These are phyloP conservation scores for Euphonia xanthogaster DNA, from an alignment of 2,797 vertebrate species.

Conservation along the genomic window DNA sequence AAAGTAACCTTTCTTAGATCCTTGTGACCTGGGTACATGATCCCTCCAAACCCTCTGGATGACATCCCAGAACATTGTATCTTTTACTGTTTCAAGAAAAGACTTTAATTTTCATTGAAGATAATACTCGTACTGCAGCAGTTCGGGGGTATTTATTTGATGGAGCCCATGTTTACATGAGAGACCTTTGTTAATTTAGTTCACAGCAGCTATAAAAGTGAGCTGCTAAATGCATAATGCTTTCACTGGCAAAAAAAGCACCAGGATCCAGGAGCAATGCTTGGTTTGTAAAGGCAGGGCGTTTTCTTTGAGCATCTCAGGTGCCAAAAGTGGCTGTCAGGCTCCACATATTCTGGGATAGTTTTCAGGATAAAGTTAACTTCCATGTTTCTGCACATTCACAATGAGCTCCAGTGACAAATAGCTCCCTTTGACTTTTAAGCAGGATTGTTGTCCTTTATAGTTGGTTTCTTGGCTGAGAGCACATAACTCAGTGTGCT, in stretches of 20 bases:
- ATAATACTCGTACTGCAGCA: neutral
- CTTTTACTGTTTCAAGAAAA: neutral
- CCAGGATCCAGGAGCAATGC: neutral
- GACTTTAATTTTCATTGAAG: neutral
- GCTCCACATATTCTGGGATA: neutral
- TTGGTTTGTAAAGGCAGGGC: neutral
- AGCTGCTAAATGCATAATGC: neutral
- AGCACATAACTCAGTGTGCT: neutral
- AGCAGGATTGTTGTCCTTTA: neutral
- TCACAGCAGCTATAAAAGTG: neutral
- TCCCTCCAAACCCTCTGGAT: neutral
- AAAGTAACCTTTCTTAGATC: neutral
- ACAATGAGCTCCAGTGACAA: neutral
- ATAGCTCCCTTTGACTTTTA: neutral
- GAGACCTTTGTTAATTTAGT: neutral
- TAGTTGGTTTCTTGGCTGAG: neutral
- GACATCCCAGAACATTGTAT: constrained; percentile 20
- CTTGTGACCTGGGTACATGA: neutral
- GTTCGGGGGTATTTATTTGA: neutral
- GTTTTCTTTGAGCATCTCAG: neutral
- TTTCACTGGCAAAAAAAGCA: neutral
- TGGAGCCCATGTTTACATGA: neutral
- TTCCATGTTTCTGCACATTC: neutral
- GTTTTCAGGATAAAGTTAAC: neutral
- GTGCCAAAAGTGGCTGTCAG: neutral